Evolutionary conservation across 2,888 invertebrate genomes (phyloP).

Genomic region (Mythimna loreyi): DNA sequence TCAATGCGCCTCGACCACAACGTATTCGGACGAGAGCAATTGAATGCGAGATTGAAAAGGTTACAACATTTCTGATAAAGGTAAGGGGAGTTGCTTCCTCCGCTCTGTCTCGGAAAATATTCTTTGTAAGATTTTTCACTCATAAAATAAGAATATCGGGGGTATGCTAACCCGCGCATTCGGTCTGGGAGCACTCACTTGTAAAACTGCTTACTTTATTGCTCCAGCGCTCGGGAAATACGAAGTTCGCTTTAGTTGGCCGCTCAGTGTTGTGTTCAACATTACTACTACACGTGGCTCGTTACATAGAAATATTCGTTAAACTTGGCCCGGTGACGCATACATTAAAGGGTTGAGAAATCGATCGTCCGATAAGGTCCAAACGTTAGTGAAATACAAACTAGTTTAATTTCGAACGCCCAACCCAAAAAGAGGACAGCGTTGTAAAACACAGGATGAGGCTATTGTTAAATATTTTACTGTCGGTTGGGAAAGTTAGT

Average conservation of each 20-base stretch:
- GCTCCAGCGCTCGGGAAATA: conserved; percentile 81
- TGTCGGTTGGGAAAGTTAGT: conserved; percentile 82
- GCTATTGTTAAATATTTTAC: conserved; percentile 87
- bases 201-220: conserved; percentile 87
- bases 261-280: conserved; percentile 69
- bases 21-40: conserved; percentile 59
- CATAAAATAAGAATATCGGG: conserved; percentile 84
- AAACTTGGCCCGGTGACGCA: conserved; percentile 81
- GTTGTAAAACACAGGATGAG: conserved; percentile 84
- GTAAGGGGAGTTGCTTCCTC: conserved; percentile 50
- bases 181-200: conserved; percentile 83
- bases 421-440: conserved; percentile 81
- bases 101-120: conserved; percentile 68
- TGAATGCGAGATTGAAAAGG: conserved; percentile 61
- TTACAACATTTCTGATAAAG: conserved; percentile 54
- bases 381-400: conserved; percentile 84
- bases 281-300: conserved; percentile 70
- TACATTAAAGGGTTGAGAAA: conserved; percentile 87
- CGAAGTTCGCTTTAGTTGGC: conserved; percentile 77
- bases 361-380: conserved; percentile 86
- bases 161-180: conserved; percentile 81
- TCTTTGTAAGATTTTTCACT: conserved; percentile 77
- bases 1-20: conserved; percentile 66
- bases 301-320: conserved; percentile 76
- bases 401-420: conserved; percentile 84